Evolutionary conservation across 2,888 invertebrate species (phyloP), one percentile per base, ranked within the genome.

Genomic region (Tubiluchus corallicola): DNA sequence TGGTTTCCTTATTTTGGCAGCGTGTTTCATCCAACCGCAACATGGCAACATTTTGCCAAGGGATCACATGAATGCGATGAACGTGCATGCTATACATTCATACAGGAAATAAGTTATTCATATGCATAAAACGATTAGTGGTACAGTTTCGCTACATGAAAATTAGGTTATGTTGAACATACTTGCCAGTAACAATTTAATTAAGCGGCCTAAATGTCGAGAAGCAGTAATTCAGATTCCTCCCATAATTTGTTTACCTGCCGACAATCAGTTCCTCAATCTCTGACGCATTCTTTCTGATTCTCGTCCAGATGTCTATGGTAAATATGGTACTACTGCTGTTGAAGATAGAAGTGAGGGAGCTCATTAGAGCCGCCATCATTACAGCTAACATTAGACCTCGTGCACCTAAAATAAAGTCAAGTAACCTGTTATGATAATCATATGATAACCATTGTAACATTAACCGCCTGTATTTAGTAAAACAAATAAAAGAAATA

Each of bases 341-440:
- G 58, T 69, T 68, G 57, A 69, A 69, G 44, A 68, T 67, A 40
- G 68, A 68, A 9, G 68, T 68, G 41, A 69, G 53, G 2, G 67
- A 67, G 21, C 67, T 67, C 58, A 69, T 66, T 4, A 69, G 55
- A 16, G 68, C 68, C 0, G 68, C 67, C 58, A 70, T 57, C 68
- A 69, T 70, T 5, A 68, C 69, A 2, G 68, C 65, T 51, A 70
- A 50, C 68, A 70, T 70, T 38, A 70, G 51, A 2, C 69, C 69
- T 16, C 62, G 49, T 29, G 56, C 48, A n/a, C 60, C 62, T 59
- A 42, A 4, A 60, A 64, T 61, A 45, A 64, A 50, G 20, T 62
- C 63, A 17, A 61, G 54, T 3, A 62, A 47, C 19, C 16, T 5
- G 21, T 43, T 4, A 17, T 20, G 46, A 40, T 44, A 47, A 9